Percentiles rank a stretch among this genome's conserved stretches.
Evolutionary conservation across 2,888 invertebrate genomes (phyloP).

Genomic region (Cheilosia soror): DNA sequence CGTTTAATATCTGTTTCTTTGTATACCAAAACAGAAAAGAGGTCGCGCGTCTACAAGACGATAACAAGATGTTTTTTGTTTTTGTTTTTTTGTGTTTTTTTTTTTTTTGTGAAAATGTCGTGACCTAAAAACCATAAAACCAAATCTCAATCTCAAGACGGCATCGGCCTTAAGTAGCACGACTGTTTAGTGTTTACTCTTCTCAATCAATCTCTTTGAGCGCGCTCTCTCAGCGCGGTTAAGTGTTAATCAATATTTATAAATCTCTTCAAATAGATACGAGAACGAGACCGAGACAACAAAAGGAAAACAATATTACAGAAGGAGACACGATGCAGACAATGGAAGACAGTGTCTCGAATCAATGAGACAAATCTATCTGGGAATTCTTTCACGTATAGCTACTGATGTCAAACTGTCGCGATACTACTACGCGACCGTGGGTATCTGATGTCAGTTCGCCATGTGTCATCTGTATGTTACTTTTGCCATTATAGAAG

Average conservation of each 20-base stretch:
- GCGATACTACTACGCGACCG: background rate
- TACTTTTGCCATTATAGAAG: conserved; percentile 13
- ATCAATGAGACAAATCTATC: conserved; percentile 34
- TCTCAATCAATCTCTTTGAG: conserved; percentile 33
- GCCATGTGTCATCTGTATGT: conserved; percentile 53
- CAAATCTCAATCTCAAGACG: conserved; percentile 28
- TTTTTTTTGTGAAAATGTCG: conserved; percentile 49
- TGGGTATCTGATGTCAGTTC: conserved; percentile 31
- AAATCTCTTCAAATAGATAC: conserved; percentile 54
- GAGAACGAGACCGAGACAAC: conserved; percentile 12
- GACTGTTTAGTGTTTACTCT: conserved; percentile 34
- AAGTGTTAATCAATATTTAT: conserved; percentile 71
- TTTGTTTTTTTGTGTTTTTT: conserved; percentile 2
- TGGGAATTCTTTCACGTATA: conserved; percentile 41
- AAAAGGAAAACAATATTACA: conserved; percentile 46
- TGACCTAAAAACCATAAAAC: conserved; percentile 60
- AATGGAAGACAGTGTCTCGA: conserved; percentile 27
- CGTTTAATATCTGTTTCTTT: conserved; percentile 16
- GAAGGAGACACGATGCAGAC: background rate
- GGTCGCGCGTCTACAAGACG: conserved; percentile 38
- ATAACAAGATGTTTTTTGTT: background rate
- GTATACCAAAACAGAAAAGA: conserved; percentile 19
- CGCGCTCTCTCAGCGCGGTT: conserved; percentile 38
- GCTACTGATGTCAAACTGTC: conserved; percentile 52
- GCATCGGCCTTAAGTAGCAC: conserved; percentile 42